Percentiles rank a stretch among this genome's conserved stretches.
Conservation (phyloP, 1,140 invertebrate species). For the Temnothorax nylanderi region DNA sequence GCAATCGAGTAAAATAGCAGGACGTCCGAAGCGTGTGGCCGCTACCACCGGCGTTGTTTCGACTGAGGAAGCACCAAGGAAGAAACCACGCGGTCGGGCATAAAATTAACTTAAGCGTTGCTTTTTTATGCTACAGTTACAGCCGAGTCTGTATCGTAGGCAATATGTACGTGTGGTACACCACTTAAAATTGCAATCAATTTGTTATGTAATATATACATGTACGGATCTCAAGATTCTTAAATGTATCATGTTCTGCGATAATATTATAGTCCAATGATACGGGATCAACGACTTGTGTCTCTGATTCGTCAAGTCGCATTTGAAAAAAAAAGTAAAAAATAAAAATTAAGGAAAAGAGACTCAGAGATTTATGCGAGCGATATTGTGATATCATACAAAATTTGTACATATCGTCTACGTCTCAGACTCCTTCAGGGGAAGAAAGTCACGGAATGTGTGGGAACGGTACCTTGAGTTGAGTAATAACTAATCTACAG, state of each 20-base stretch:
- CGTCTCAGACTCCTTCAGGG: slow-evolving; percentile 72
- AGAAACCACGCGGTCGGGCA: slow-evolving; percentile 81
- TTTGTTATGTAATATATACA: slow-evolving; percentile 73
- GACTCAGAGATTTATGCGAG: slow-evolving; percentile 71
- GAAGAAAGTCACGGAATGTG: slow-evolving; percentile 72
- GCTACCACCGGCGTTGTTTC: slow-evolving; percentile 67
- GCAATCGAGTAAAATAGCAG: slow-evolving; percentile 72
- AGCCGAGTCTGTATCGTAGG: slow-evolving; percentile 79
- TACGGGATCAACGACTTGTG: slow-evolving; percentile 74
- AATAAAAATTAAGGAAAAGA: slow-evolving; percentile 50
- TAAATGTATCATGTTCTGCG: slow-evolving; percentile 74
- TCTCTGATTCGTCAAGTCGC: slow-evolving; percentile 71
- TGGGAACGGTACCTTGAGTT: slow-evolving; percentile 72
- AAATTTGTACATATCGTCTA: slow-evolving; percentile 79
- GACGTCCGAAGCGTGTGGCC: slow-evolving; percentile 78
- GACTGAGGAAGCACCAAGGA: slow-evolving; percentile 77
- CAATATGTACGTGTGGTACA: slow-evolving; percentile 79
- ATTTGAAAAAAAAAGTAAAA: slow-evolving; percentile 65
- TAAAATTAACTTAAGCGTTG: slow-evolving; percentile 76
- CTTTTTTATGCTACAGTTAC: slow-evolving; percentile 72
- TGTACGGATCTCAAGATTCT: slow-evolving; percentile 72
- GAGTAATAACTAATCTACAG: slow-evolving; percentile 79
- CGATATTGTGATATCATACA: slow-evolving; percentile 76
- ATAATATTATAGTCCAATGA: slow-evolving; percentile 76
- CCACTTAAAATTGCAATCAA: slow-evolving; percentile 73